phyloP scores from a whole-genome alignment of 2,797 vertebrate genomes.

The Sebastes paucispinis region DNA sequence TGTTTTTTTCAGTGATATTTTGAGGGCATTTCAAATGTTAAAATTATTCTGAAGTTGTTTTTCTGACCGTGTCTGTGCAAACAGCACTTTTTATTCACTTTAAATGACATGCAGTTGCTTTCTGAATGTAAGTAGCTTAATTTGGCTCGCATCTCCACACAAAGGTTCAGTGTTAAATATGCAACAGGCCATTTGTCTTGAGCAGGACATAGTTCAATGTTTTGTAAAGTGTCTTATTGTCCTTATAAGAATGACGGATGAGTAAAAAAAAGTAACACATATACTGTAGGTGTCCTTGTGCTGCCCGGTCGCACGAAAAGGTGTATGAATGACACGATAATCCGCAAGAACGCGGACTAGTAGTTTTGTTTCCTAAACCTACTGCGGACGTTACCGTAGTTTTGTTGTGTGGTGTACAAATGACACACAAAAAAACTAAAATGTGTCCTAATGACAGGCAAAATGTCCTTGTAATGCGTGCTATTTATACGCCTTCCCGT shows the following conservation, averaged over 20 bases:
- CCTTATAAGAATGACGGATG: neutral
- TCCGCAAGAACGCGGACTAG: no score
- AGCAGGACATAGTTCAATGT: neutral
- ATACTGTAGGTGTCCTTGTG: neutral
- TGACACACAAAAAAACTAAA: neutral
- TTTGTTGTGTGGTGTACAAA: neutral
- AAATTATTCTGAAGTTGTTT: neutral
- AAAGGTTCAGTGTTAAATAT: neutral
- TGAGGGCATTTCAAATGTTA: neutral
- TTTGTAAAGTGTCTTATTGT: neutral
- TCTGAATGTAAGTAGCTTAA: neutral
- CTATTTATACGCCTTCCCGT: neutral
- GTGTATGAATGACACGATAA: no score
- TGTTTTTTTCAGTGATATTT: neutral
- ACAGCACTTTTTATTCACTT: constrained; percentile 3
- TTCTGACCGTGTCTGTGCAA: neutral
- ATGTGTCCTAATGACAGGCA: neutral
- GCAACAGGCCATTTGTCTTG: neutral
- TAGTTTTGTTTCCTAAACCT: neutral
- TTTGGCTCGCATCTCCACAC: neutral
- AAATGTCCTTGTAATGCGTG: neutral
- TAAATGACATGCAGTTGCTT: constrained; percentile 1
- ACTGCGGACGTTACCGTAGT: neutral
- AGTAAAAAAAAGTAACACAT: neutral
- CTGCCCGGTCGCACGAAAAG: no score